Evolutionary conservation across 2,797 vertebrate species (phyloP).

Genomic region (Liasis olivaceus): DNA sequence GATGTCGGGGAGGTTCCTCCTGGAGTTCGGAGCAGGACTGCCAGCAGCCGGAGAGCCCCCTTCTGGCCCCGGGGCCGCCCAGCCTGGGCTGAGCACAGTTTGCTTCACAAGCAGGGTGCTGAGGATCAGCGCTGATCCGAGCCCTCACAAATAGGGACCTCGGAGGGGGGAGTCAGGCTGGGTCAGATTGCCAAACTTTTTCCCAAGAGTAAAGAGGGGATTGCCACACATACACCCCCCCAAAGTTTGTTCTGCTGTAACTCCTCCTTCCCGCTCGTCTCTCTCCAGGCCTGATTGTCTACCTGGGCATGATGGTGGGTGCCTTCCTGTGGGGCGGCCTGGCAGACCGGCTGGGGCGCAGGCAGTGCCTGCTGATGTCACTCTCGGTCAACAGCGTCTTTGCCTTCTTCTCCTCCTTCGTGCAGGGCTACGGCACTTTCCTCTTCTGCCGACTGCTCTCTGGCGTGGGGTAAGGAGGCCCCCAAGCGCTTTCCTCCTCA

Average conservation of each 20-base stretch:
- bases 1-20: neutral
- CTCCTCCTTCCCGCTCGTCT: too few relatives aligned
- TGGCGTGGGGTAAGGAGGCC: constrained; percentile 87
- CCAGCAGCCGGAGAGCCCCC: neutral
- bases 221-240: neutral
- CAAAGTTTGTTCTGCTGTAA: neutral
- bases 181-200: neutral
- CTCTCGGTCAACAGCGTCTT: constrained; percentile 98
- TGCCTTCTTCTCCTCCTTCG: constrained; percentile 97
- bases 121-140: neutral
- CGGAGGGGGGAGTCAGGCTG: neutral
- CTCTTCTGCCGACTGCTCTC: constrained; percentile 94
- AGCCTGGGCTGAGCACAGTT: neutral
- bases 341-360: constrained; percentile 90
- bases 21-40: neutral
- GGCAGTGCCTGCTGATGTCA: constrained; percentile 94
- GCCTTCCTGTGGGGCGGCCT: constrained; percentile 95
- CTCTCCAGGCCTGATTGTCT: constrained; percentile 90
- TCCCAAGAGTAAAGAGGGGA: neutral
- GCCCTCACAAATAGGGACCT: neutral
- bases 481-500: too few relatives aligned
- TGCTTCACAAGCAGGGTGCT: too few relatives aligned
- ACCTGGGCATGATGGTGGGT: constrained; percentile 98
- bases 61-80: neutral
- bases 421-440: constrained; percentile 96